Evolutionary conservation across 2,888 invertebrate species (phyloP), one percentile per base, ranked within the genome.

Genomic region (Arrhopalites spinosus): DNA sequence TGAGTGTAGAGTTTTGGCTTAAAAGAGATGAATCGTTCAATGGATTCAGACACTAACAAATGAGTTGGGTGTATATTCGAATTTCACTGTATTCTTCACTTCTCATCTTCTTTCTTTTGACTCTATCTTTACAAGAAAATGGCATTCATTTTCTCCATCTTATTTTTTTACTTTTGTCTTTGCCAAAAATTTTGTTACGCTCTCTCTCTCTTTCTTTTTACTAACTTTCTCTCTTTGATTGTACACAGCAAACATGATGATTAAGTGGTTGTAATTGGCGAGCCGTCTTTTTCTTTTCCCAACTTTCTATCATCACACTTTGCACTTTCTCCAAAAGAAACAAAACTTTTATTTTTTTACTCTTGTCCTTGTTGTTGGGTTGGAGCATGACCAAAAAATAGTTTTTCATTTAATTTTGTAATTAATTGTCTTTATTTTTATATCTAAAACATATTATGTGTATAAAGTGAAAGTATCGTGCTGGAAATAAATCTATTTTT

Each of bases 41-140:
- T 80, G 78, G 78, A 80, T 77, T 73, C 72, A 76, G 80, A 78
- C 80, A 74, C 75, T 77, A 78, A 80, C 78, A 80, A 80, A 80
- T 80, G 80, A 80, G 80, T 74, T 79, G 76, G 79, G 77, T 79
- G 77, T 76, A 76, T n/a, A n/a, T 79, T 79, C 76, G 77, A 75
- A 79, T 77, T 79, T 79, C n/a, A n/a, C n/a, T n/a, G n/a, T n/a
- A n/a, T n/a, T n/a, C n/a, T 79, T 79, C 77, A 77, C 79, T 70
- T 74, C 74, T 76, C 73, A 75, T 76, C 72, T 76, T 13, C 74
- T 73, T 61, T 64, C 30, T 47, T 68, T 56, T 25, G 29, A 59
- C n/a, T 27, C 20, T 63, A 23, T 43, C 66, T 30, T n/a, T 66
- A 8, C 56, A 5, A 47, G 36, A 36, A 11, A 43, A 36, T 70